Evolutionary conservation across 2,888 invertebrate genomes (phyloP).

Genomic region (Caenorhabditis drosophilae): DNA sequence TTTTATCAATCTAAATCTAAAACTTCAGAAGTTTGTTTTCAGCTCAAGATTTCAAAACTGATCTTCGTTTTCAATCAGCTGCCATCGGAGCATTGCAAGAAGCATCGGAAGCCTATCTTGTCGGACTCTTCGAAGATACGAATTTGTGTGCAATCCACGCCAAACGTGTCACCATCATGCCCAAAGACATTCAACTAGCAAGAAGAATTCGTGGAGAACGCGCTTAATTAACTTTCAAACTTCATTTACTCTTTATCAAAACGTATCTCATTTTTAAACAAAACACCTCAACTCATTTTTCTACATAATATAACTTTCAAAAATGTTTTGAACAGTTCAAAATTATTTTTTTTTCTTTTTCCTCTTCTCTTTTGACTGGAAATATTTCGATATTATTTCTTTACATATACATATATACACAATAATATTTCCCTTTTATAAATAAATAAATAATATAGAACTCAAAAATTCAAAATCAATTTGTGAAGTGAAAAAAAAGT

Average conservation of each 20-base stretch:
- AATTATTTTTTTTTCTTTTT: no score
- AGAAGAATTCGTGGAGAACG: conserved; percentile 74
- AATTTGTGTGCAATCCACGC: conserved; percentile 97
- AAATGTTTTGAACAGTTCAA: no score
- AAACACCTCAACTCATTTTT: background rate
- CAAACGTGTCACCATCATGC: conserved; percentile 96
- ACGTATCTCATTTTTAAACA: background rate
- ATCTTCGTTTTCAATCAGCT: conserved; percentile 49
- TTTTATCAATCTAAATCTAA: no score
- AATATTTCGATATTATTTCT: no score
- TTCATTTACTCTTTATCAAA: background rate
- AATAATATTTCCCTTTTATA: no score
- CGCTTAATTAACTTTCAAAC: conserved; percentile 3
- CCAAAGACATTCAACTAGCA: conserved; percentile 73
- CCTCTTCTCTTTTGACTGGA: no score
- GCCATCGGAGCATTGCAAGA: conserved; percentile 45
- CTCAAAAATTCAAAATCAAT: no score
- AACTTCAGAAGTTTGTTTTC: no score
- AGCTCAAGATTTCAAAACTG: conserved; percentile 53
- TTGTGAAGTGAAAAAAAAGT: no score
- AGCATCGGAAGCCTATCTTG: conserved; percentile 81
- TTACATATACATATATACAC: no score
- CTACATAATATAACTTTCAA: no score
- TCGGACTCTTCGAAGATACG: conserved; percentile 94
- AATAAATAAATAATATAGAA: no score